These are phyloP conservation scores for Ischnura elegans DNA, from an alignment of 2,888 invertebrate species.

Conservation along the genomic window DNA sequence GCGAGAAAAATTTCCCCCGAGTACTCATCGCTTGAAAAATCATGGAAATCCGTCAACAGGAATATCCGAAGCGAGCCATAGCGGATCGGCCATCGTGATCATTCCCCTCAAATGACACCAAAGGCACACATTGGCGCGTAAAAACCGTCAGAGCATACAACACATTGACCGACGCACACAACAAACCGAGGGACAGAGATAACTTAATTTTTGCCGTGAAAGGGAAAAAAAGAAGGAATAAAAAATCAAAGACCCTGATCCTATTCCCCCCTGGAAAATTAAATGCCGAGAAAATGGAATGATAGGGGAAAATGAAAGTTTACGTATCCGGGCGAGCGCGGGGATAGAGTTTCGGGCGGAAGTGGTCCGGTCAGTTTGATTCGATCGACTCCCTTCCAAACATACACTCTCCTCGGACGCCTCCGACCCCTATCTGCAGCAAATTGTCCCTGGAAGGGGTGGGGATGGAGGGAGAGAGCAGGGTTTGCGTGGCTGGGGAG, in stretches of 20 bases:
- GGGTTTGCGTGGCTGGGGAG: not conserved
- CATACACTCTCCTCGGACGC: not conserved
- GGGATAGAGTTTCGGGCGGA: not conserved
- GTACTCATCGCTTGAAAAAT: not conserved
- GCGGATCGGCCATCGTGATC: not conserved
- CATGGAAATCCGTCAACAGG: not conserved
- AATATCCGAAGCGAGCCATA: not conserved
- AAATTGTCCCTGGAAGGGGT: not conserved
- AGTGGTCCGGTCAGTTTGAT: slow-evolving; percentile 17
- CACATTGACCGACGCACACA: not conserved
- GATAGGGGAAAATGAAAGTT: not conserved
- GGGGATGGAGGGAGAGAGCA: not conserved
- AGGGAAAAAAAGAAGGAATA: too few relatives aligned
- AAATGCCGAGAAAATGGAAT: not conserved
- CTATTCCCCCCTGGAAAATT: not conserved
- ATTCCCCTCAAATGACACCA: not conserved
- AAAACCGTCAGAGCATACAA: not conserved
- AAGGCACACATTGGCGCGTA: not conserved
- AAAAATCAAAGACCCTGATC: not conserved
- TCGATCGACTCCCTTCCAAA: not conserved
- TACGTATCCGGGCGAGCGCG: not conserved
- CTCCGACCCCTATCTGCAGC: not conserved
- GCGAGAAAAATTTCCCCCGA: not conserved
- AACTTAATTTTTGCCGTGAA: not conserved
- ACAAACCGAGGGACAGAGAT: not conserved